Conservation (phyloP, 2,888 invertebrate genomes). For the Ptilodon capucinus region DNA sequence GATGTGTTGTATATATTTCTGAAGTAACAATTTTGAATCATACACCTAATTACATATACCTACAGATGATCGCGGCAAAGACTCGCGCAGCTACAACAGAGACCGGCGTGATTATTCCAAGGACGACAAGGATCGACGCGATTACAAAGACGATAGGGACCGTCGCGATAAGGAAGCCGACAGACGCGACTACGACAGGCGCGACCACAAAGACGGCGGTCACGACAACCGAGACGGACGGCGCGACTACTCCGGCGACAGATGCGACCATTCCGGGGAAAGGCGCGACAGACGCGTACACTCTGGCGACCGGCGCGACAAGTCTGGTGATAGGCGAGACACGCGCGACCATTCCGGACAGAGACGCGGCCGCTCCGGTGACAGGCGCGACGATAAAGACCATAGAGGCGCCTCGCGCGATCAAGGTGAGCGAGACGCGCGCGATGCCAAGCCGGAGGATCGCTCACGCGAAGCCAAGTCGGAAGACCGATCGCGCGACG, state of each 20-base stretch:
- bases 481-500: constrained; percentile 9
- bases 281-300: constrained; percentile 18
- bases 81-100: constrained; percentile 67
- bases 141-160: constrained; percentile 41
- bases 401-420: constrained; percentile 10
- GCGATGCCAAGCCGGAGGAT: constrained; percentile 11
- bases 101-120: constrained; percentile 66
- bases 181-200: constrained; percentile 17
- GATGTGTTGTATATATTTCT: no score
- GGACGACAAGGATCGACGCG: constrained; percentile 53
- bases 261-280: constrained; percentile 24
- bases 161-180: constrained; percentile 31
- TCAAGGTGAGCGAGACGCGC: constrained; percentile 7
- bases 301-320: constrained; percentile 24
- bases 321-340: constrained; percentile 22
- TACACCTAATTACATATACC: background rate
- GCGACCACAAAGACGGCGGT: constrained; percentile 21
- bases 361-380: constrained; percentile 21
- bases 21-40: no score
- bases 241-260: constrained; percentile 23
- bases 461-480: constrained; percentile 6
- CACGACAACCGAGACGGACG: constrained; percentile 22
- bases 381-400: constrained; percentile 24
- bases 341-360: constrained; percentile 16
- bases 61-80: constrained; percentile 64